A percentile compares a stretch with the other conserved stretches of the same genome.
phyloP scores from a whole-genome alignment of 2,797 vertebrate genomes.

The Malurus splendens region DNA sequence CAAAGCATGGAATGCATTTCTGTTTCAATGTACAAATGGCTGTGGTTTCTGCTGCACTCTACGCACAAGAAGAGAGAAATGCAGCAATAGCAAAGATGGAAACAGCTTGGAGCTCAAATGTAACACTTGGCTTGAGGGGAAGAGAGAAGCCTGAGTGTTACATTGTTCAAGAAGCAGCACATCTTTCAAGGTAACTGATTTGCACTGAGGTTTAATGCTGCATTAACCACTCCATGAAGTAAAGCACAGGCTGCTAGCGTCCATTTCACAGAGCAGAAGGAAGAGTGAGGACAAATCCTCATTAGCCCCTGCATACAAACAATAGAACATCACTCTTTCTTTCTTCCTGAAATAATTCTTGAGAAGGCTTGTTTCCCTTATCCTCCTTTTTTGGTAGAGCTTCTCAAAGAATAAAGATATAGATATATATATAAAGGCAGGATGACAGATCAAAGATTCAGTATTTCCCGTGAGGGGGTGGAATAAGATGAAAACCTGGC shows the following conservation, averaged over 20 bases:
- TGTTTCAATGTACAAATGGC: background rate
- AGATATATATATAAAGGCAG: background rate
- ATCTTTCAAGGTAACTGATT: background rate
- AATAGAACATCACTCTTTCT: background rate
- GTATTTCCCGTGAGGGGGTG: background rate
- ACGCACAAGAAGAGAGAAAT: background rate
- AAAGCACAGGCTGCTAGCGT: background rate
- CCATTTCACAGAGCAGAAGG: background rate
- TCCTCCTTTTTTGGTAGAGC: background rate
- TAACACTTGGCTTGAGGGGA: background rate
- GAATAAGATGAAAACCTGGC: background rate
- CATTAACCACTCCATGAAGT: background rate
- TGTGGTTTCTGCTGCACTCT: background rate
- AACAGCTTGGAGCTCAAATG: background rate
- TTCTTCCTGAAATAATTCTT: background rate
- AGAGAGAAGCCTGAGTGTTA: background rate
- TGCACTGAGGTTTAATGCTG: background rate
- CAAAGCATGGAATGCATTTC: background rate
- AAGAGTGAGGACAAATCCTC: background rate
- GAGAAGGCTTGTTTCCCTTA: background rate
- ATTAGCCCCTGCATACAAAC: background rate
- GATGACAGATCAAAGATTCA: background rate
- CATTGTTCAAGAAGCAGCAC: background rate
- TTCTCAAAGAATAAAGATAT: background rate
- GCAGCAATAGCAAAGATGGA: background rate